Evolutionary conservation across 1,140 invertebrate species (phyloP), one percentile per base, ranked within the genome.

Genomic region (Drosophila sproati): DNA sequence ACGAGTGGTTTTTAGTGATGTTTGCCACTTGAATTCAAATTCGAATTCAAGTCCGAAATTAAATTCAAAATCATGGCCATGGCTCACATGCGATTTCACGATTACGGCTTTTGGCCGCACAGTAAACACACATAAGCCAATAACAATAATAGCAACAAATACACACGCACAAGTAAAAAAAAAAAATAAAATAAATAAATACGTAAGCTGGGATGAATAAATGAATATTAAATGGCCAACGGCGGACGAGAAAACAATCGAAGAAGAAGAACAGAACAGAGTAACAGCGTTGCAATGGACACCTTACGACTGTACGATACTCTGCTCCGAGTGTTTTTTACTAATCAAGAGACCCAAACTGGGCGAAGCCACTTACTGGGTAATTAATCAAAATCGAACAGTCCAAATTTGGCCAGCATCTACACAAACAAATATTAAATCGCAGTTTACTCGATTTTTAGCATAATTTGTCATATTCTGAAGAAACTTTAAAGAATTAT

Each of bases 201-300:
- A 86, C 79, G 82, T 88, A 82, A 89, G 88, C 83, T 89, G 80
- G 80, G 77, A 55, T 88, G 85, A 88, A 88, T 88, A 88, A 88
- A 88, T 89, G 85, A 88, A 88, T 89, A 88, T 80, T 88, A 89
- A 88, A 87, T 88, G 67, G 73, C 69, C 78, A 68, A 12, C 80
- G 69, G 59, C 75, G 67, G 67, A 68, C 62, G 69, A 59, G 75
- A 82, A 73, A 54, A 37, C 59, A 48, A 3, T 43, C 10, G 54
- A 41, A 55, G 29, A 69, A 28, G 55, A 34, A 59, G 28, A 29
- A 35, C 35, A 52, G 31, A 54, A 12, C 41, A 75, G 20, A 78
- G 69, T 62, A 60, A 67, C 48, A 37, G 29, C 32, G 29, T 10
- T 45, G 7, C 28, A 34, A 2, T 34, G 3, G 3, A 55, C 8